Evolutionary conservation across 2,888 invertebrate species (phyloP).

Genomic region (Taenaris catops): DNA sequence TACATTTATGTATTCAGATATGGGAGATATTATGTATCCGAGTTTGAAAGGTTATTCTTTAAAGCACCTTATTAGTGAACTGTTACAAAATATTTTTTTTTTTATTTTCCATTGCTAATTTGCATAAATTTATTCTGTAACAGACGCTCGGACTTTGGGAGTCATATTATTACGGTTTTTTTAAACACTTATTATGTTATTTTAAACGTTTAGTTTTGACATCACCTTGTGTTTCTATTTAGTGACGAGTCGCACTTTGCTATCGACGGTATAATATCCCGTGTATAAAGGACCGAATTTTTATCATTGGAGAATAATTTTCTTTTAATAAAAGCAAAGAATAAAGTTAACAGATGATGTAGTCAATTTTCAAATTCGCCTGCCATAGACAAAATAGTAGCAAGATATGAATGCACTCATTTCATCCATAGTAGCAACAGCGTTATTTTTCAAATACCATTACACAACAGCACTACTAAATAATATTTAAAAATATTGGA

Average conservation of each 20-base stretch:
- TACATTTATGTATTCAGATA: constrained; percentile 33
- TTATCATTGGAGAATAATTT: no score
- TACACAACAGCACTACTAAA: no score
- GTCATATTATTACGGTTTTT: constrained; percentile 31
- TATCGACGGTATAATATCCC: no score
- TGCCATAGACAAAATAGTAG: no score
- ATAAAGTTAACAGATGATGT: no score
- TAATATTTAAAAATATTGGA: no score
- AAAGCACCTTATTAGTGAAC: constrained; percentile 18
- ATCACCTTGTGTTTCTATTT: constrained; percentile 33
- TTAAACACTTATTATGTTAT: constrained; percentile 35
- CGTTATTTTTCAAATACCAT: no score
- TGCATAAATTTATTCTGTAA: constrained; percentile 16
- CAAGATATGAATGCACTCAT: no score
- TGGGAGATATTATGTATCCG: constrained; percentile 36
- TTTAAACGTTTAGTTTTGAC: constrained; percentile 31
- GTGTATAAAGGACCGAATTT: no score
- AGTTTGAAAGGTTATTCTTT: constrained; percentile 24
- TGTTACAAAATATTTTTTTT: constrained; percentile 16
- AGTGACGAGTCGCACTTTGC: constrained; percentile 12
- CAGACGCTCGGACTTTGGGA: constrained; percentile 9
- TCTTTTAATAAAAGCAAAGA: no score
- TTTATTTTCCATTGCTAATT: neutral
- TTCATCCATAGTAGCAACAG: no score
- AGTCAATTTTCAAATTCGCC: no score